Percentiles rank a stretch among this genome's conserved stretches.
phyloP scores from a whole-genome alignment of 1,140 invertebrate species.

The Bombus haemorrhoidalis region DNA sequence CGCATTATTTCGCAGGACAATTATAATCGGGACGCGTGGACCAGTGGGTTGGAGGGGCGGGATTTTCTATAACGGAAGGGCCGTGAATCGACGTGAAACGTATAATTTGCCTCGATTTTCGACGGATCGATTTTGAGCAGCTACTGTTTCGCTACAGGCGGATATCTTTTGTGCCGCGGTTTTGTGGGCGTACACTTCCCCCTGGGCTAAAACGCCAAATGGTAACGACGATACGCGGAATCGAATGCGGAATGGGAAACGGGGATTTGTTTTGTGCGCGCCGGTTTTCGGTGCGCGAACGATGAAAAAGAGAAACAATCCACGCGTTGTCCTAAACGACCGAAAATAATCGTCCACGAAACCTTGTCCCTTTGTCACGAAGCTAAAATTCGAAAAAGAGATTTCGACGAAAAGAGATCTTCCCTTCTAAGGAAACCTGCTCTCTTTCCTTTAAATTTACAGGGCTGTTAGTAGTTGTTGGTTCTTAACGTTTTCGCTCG shows the following conservation, averaged over 20 bases:
- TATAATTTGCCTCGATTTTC: conserved; percentile 80
- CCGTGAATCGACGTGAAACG: conserved; percentile 75
- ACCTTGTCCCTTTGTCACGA: conserved; percentile 61
- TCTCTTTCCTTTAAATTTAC: neutral
- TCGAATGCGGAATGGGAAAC: conserved; percentile 70
- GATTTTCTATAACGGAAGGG: conserved; percentile 48
- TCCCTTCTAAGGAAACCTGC: too few species aligned
- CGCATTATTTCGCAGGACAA: conserved; percentile 28
- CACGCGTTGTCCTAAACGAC: conserved; percentile 36
- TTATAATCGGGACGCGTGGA: conserved; percentile 51
- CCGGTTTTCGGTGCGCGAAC: conserved; percentile 57
- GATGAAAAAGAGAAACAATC: conserved; percentile 62
- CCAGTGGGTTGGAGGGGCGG: neutral
- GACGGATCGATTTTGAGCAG: conserved; percentile 81
- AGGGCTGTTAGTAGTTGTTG: too few species aligned
- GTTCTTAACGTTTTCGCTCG: too few species aligned
- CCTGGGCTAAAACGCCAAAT: conserved; percentile 80
- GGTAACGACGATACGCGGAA: conserved; percentile 75
- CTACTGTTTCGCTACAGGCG: conserved; percentile 81
- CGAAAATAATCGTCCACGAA: conserved; percentile 37
- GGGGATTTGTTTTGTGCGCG: conserved; percentile 69
- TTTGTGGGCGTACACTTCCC: conserved; percentile 80
- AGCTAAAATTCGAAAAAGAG: conserved; percentile 49
- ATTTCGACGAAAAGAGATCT: conserved; percentile 45
- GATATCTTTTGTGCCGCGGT: conserved; percentile 82